A percentile compares a stretch with the other conserved stretches of the same genome.
Conservation (phyloP, 1,140 invertebrate species). For the Diorhabda carinulata region DNA sequence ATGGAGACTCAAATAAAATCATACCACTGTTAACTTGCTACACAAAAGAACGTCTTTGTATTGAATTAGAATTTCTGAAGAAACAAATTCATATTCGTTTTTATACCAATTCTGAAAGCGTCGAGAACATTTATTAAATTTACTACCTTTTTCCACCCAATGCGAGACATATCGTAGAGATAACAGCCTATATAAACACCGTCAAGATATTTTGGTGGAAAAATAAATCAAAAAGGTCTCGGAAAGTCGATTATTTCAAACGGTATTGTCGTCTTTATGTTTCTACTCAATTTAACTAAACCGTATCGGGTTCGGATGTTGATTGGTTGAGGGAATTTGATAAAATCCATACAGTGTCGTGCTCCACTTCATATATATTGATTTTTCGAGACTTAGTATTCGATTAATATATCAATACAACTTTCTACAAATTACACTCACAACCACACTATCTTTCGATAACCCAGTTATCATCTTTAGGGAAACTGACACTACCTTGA, state of each 20-base stretch:
- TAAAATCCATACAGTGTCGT: not conserved
- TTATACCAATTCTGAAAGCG: not conserved
- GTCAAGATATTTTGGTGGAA: not conserved
- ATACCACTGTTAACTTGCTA: too few relatives aligned
- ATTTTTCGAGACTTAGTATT: too few relatives aligned
- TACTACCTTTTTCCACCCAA: constrained; percentile 8
- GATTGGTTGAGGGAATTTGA: constrained; percentile 7
- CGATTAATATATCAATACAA: too few relatives aligned
- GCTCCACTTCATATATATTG: too few relatives aligned
- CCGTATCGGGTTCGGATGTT: constrained; percentile 8
- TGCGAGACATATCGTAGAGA: not conserved
- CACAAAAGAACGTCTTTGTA: too few relatives aligned
- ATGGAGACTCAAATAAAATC: too few relatives aligned
- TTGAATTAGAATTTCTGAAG: too few relatives aligned
- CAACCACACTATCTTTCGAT: too few relatives aligned
- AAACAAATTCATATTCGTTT: constrained; percentile 5
- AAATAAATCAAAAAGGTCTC: constrained; percentile 14
- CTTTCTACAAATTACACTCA: too few relatives aligned
- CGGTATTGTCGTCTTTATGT: constrained; percentile 14
- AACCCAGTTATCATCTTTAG: too few relatives aligned
- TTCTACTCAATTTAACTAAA: constrained; percentile 14
- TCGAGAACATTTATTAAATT: constrained; percentile 7
- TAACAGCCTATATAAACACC: constrained; percentile 4
- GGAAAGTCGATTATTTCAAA: constrained; percentile 14
- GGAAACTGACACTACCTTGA: too few relatives aligned